Evolutionary conservation across 1,140 invertebrate species (phyloP).

Genomic region (Papilio aristodemus): DNA sequence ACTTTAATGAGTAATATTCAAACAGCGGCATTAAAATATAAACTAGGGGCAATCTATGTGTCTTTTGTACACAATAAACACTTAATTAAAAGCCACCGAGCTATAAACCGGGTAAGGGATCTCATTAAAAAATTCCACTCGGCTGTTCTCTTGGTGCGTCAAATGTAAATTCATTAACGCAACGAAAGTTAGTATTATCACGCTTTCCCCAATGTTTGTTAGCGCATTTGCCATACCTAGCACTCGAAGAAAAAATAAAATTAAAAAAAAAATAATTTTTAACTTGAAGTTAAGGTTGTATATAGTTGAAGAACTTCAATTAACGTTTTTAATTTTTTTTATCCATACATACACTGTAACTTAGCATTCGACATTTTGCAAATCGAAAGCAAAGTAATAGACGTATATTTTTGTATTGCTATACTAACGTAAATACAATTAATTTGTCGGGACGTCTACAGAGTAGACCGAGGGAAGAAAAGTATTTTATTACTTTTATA

Average conservation of each 20-base stretch:
- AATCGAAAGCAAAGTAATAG: too few species aligned
- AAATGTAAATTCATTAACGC: slow-evolving; percentile 27
- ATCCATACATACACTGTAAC: too few species aligned
- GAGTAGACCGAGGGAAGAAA: slow-evolving; percentile 1
- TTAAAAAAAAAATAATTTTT: too few species aligned
- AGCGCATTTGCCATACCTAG: neutral
- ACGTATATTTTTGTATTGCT: too few species aligned
- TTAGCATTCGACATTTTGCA: too few species aligned
- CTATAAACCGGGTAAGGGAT: slow-evolving; percentile 15
- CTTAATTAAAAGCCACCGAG: slow-evolving; percentile 23
- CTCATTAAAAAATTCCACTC: slow-evolving; percentile 34
- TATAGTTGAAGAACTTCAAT: too few species aligned
- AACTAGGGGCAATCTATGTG: slow-evolving; percentile 30
- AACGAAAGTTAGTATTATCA: slow-evolving; percentile 1
- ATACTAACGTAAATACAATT: too few species aligned
- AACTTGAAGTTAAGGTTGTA: too few species aligned
- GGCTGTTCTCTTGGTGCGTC: slow-evolving; percentile 15
- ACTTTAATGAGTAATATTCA: slow-evolving; percentile 24
- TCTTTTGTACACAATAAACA: slow-evolving; percentile 15
- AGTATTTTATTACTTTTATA: neutral
- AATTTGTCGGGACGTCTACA: neutral
- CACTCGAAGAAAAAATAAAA: neutral
- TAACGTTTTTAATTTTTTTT: too few species aligned
- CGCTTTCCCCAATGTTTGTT: neutral
- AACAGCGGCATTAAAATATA: neutral